phyloP scores from a whole-genome alignment of 2,797 vertebrate genomes.

The Philypnodon macrostomus region DNA sequence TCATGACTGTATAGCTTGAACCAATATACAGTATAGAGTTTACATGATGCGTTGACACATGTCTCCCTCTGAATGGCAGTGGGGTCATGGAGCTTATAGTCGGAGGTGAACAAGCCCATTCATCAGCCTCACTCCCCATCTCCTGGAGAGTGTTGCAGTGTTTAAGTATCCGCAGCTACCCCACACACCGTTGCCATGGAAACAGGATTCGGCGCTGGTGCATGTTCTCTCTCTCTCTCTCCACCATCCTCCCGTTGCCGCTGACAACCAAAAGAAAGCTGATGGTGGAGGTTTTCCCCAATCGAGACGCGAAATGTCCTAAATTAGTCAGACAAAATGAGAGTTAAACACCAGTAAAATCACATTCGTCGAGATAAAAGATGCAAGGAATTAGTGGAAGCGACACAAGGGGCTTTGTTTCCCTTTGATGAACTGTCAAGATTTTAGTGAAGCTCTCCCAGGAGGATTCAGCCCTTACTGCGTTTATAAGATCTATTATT shows the following conservation, averaged over 20 bases:
- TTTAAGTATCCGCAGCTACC: conserved; percentile 28
- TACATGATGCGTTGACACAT: too few species aligned
- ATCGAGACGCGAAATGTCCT: conserved; percentile 22
- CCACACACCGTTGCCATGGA: conserved; percentile 47
- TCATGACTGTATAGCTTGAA: too few species aligned
- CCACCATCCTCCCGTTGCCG: not conserved
- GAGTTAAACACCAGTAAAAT: not conserved
- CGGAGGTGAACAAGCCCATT: too few species aligned
- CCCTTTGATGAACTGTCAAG: conserved; percentile 28
- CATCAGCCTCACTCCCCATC: not conserved
- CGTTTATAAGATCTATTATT: conserved; percentile 29
- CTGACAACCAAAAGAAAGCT: not conserved
- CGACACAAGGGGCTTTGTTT: conserved; percentile 14
- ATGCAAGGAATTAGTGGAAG: conserved; percentile 12
- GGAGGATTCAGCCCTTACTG: conserved; percentile 10
- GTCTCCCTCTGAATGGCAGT: not conserved
- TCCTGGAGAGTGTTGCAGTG: not conserved
- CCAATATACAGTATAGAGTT: too few species aligned
- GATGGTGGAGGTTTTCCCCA: conserved; percentile 29
- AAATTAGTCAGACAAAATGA: conserved; percentile 16
- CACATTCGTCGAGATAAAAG: conserved; percentile 7
- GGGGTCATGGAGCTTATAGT: too few species aligned
- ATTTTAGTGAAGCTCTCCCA: conserved; percentile 24
- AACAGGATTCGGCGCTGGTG: conserved; percentile 64
- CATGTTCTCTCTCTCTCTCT: not conserved